Percentiles rank a stretch among this genome's conserved stretches.
Evolutionary conservation across 2,888 invertebrate genomes (phyloP).

Genomic region (Drosophila macrospina): DNA sequence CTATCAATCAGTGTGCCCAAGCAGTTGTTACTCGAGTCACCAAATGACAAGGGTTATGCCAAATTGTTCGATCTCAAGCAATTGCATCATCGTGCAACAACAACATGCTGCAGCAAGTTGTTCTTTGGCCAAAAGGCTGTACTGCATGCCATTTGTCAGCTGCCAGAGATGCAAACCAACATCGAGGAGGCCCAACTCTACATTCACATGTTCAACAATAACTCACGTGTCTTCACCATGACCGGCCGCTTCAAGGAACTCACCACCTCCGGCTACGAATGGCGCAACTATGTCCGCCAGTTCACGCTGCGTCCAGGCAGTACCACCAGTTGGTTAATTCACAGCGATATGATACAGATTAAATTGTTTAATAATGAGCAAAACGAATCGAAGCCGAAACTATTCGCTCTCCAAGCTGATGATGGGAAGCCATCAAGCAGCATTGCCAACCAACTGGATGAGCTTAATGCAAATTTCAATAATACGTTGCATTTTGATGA

Average conservation of each 20-base stretch:
- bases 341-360: conserved; percentile 33
- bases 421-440: not conserved
- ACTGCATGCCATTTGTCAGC: conserved; percentile 18
- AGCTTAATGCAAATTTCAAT: conserved; percentile 5
- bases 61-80: not conserved
- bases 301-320: conserved; percentile 19
- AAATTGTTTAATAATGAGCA: not conserved
- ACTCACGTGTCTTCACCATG: conserved; percentile 21
- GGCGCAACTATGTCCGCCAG: conserved; percentile 28
- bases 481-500: conserved; percentile 1
- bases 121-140: conserved; percentile 13
- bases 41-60: not conserved
- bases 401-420: not conserved
- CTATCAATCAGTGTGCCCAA: conserved; percentile 39
- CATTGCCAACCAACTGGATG: not conserved
- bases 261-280: not conserved
- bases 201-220: not conserved
- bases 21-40: not conserved
- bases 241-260: conserved; percentile 24
- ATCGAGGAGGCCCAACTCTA: not conserved
- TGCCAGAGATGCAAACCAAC: conserved; percentile 32
- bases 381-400: not conserved
- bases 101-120: conserved; percentile 11
- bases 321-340: conserved; percentile 30
- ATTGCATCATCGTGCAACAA: not conserved